Evolutionary conservation across 2,888 invertebrate genomes (phyloP).

Genomic region (Germaria angustata): DNA sequence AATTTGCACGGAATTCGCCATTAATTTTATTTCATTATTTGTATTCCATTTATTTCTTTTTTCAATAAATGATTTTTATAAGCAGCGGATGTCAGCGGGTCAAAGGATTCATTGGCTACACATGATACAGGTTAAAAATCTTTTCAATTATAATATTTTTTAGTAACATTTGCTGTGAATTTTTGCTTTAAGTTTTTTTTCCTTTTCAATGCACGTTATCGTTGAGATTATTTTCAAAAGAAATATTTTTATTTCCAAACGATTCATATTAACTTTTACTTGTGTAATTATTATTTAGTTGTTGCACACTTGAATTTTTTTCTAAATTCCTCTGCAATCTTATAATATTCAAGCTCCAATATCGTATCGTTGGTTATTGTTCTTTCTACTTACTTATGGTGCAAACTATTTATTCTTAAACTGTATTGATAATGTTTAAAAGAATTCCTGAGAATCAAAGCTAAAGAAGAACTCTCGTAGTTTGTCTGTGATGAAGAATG

Average conservation of each 20-base stretch:
- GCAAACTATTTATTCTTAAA: conserved; percentile 7
- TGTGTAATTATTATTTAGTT: conserved; percentile 23
- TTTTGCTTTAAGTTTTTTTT: conserved; percentile 38
- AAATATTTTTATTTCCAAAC: conserved; percentile 4
- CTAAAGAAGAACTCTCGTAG: too few species aligned
- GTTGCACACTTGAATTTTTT: conserved; percentile 26
- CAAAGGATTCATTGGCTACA: conserved; percentile 89
- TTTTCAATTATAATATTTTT: conserved; percentile 59
- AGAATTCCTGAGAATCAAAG: too few species aligned
- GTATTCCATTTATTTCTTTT: conserved; percentile 74
- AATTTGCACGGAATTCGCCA: conserved; percentile 67
- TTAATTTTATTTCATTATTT: conserved; percentile 69
- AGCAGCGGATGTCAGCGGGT: conserved; percentile 89
- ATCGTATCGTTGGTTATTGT: conserved; percentile 26
- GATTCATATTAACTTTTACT: background rate
- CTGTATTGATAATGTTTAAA: background rate
- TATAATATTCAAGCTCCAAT: conserved; percentile 14
- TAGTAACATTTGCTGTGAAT: conserved; percentile 40
- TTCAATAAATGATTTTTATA: conserved; percentile 68
- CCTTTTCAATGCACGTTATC: conserved; percentile 50
- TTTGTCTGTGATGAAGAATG: too few species aligned
- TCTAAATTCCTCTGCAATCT: conserved; percentile 19
- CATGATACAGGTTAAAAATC: conserved; percentile 87
- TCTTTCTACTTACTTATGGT: conserved; percentile 4
- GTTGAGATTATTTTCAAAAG: conserved; percentile 4